Conservation (phyloP, 2,888 invertebrate species). For the Ichneumoninae sp. region DNA sequence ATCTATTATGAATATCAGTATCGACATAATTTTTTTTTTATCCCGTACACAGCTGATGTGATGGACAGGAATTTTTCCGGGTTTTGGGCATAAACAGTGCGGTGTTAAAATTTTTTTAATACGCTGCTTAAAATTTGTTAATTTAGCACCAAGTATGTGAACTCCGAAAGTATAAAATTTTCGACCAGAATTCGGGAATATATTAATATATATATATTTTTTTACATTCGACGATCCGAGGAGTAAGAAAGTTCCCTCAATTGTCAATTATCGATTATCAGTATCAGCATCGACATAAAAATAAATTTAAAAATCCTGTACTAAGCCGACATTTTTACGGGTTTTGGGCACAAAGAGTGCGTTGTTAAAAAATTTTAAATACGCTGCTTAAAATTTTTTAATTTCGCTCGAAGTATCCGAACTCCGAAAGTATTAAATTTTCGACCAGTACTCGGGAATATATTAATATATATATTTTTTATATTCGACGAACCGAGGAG, state of each 20-base stretch:
- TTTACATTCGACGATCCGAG: background rate
- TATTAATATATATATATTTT: background rate
- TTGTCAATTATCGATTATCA: background rate
- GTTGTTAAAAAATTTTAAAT: constrained; percentile 42
- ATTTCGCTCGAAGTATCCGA: background rate
- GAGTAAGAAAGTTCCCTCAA: constrained; percentile 6
- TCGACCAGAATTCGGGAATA: background rate
- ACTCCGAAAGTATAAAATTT: background rate
- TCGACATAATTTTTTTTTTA: background rate
- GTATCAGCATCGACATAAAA: background rate
- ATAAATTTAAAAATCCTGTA: background rate
- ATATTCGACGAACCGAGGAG: background rate
- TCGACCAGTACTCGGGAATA: background rate
- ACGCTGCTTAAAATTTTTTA: constrained; percentile 51
- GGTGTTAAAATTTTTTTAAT: constrained; percentile 40
- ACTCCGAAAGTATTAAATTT: background rate
- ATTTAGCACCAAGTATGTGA: constrained; percentile 1
- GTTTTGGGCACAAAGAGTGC: background rate
- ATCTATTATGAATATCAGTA: too few relatives aligned
- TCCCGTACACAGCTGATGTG: background rate
- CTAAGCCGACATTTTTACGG: background rate
- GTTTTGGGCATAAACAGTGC: background rate
- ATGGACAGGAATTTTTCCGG: constrained; percentile 4
- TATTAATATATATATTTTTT: background rate
- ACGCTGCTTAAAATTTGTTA: constrained; percentile 52